Base-by-base conservation (phyloP, 2,113 vertebrate genomes). In the Panthera leo region DNA sequence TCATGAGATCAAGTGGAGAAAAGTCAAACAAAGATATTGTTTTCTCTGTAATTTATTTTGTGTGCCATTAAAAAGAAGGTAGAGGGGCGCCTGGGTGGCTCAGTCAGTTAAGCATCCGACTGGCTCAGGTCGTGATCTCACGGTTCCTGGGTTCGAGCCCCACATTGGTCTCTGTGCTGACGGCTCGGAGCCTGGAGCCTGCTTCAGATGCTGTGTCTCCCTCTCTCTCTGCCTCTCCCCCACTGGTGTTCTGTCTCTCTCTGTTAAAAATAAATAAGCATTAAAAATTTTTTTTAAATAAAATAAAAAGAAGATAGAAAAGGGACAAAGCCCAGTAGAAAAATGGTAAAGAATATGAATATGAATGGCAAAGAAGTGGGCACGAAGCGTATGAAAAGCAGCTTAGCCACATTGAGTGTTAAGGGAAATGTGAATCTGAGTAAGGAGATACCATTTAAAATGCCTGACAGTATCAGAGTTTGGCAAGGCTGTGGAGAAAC, bases 221-320 rank as follows among this genome's bases (percentile, higher is more conserved):
- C 58, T 61, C 58, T 61, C 58, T 61, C 58, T 61, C 21, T 61
- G 58, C 21, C 58, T 18, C 58, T 61, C 58, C 21, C 21, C 58
- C 18, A 9, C 58, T 61, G 7, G 7, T 18, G 7, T 1, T 61
- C 21, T 61, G 18, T 61, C 21, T 61, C 58, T 61, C 21, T 61
- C 7, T 61, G 21, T 23, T 61, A 61, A 23, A 61, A 61, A 23
- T 61, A 61, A 61, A 61, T 61, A 61, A 61, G 58, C 58, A 61
- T 61, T 61, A 61, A 61, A 61, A 25, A 3, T 0, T 21, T 19
- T 61, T 61, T 92, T 96, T 15, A 53, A 94, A 96, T 97, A 42
- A 61, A 94, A 96, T 97, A 42, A 67, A 94, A 96, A 91, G 53
- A 68, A 83, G 10, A n/a, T 36, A 42, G 85, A 68, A 83, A 55